Evolutionary conservation across 2,888 invertebrate species (phyloP).

Genomic region (Rapana venosa): DNA sequence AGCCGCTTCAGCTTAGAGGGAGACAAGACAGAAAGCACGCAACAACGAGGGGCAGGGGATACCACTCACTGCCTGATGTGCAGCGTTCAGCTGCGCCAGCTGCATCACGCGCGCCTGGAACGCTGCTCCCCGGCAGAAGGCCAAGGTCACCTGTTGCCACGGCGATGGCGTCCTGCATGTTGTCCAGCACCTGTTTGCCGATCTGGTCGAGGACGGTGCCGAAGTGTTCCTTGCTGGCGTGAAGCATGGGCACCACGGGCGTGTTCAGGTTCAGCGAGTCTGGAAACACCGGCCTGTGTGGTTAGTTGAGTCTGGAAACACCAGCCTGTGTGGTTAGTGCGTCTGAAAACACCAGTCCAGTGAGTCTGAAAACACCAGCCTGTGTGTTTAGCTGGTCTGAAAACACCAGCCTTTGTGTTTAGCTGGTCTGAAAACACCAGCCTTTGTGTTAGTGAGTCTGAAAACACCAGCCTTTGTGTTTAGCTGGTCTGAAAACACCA

Average conservation of each 20-base stretch:
- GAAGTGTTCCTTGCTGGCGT: slow-evolving; percentile 56
- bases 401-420: too few relatives aligned
- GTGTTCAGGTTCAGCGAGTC: slow-evolving; percentile 72
- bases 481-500: too few relatives aligned
- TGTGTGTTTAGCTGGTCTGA: too few relatives aligned
- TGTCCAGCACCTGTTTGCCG: slow-evolving; percentile 65
- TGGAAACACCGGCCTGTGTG: slow-evolving; percentile 51
- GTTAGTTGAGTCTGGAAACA: too few relatives aligned
- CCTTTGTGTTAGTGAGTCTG: neutral
- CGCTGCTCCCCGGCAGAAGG: slow-evolving; percentile 71
- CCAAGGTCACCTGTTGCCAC: slow-evolving; percentile 74
- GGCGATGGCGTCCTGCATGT: slow-evolving; percentile 76
- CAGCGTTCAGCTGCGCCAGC: slow-evolving; percentile 72
- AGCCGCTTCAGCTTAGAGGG: too few relatives aligned
- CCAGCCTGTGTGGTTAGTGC: too few relatives aligned
- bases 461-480: too few relatives aligned
- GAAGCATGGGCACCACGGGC: slow-evolving; percentile 67
- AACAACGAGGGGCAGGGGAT: neutral
- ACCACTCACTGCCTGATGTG: slow-evolving; percentile 73
- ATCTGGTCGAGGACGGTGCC: slow-evolving; percentile 56
- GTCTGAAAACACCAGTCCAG: too few relatives aligned
- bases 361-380: too few relatives aligned
- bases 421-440: neutral
- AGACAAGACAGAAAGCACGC: neutral
- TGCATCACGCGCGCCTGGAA: slow-evolving; percentile 76